Conservation (phyloP, 2,113 vertebrate species). For the Eurystomus gularis region DNA sequence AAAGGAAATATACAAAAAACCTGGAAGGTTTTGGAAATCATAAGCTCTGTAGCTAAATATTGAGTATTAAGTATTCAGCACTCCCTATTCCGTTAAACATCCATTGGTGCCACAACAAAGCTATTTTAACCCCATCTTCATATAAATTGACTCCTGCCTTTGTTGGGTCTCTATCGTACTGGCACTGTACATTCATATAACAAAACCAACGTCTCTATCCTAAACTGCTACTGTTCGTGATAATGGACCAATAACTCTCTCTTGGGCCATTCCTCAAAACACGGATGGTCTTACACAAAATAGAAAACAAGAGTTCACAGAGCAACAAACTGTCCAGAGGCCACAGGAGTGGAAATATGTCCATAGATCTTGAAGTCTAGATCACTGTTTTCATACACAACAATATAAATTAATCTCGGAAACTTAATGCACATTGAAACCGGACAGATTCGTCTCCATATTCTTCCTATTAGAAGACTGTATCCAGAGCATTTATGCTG, state of each 20-base stretch:
- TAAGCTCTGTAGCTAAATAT: neutral
- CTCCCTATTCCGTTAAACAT: neutral
- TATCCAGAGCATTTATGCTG: slow-evolving; percentile 3
- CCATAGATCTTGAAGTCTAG: neutral
- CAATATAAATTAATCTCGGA: neutral
- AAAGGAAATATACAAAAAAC: neutral
- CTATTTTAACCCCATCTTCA: neutral
- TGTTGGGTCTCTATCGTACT: neutral
- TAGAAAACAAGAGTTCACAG: neutral
- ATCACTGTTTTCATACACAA: neutral
- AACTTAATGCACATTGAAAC: neutral
- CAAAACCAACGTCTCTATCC: neutral
- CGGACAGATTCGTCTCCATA: slow-evolving; percentile 40
- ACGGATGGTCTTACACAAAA: neutral
- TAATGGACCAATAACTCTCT: neutral
- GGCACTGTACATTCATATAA: neutral
- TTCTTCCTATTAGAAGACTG: slow-evolving; percentile 18
- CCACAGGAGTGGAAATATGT: neutral
- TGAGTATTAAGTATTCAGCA: neutral
- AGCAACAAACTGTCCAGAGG: neutral
- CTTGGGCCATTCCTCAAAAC: neutral
- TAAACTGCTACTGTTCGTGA: neutral
- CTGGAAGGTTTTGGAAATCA: neutral
- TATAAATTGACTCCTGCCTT: neutral
- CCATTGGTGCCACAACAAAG: neutral